Evolutionary conservation across 64 coral and sea anemone genomes (phyloP).

Genomic region (Trachythela sp.): DNA sequence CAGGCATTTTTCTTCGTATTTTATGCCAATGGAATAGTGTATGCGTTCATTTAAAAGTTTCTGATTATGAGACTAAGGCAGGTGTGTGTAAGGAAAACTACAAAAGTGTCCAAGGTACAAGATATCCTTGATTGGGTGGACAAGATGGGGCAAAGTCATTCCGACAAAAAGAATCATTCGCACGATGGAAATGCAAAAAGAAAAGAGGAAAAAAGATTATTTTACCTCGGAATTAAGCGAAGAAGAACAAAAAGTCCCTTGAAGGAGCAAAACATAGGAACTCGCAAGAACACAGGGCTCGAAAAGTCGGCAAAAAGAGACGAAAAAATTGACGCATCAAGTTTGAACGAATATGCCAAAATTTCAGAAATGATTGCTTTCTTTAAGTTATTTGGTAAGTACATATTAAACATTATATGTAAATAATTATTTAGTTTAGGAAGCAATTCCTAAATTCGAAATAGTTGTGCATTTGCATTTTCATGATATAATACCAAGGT

Average conservation of each 20-base stretch:
- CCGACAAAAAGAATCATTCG: background rate
- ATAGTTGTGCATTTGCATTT: no score
- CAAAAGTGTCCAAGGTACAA: background rate
- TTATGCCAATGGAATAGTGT: background rate
- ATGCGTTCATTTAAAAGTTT: background rate
- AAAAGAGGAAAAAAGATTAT: constrained; percentile 1
- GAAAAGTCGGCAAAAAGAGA: background rate
- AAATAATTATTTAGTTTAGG: background rate
- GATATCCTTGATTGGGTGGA: constrained; percentile 1
- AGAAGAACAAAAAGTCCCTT: background rate
- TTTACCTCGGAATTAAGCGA: background rate
- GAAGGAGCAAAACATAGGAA: background rate
- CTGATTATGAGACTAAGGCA: background rate
- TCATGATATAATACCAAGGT: no score
- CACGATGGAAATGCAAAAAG: background rate
- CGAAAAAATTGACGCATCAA: background rate
- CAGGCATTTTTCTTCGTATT: no score
- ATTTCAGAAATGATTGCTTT: constrained; percentile 95
- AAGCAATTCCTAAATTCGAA: background rate
- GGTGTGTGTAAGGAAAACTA: background rate
- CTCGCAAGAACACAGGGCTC: background rate
- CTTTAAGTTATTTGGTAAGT: constrained; percentile 83
- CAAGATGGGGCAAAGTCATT: constrained; percentile 6
- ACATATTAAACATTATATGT: background rate
- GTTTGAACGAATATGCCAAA: constrained; percentile 24